These are phyloP conservation scores for Lates calcarifer DNA, from an alignment of 2,113 vertebrate species.

Conservation along the genomic window DNA sequence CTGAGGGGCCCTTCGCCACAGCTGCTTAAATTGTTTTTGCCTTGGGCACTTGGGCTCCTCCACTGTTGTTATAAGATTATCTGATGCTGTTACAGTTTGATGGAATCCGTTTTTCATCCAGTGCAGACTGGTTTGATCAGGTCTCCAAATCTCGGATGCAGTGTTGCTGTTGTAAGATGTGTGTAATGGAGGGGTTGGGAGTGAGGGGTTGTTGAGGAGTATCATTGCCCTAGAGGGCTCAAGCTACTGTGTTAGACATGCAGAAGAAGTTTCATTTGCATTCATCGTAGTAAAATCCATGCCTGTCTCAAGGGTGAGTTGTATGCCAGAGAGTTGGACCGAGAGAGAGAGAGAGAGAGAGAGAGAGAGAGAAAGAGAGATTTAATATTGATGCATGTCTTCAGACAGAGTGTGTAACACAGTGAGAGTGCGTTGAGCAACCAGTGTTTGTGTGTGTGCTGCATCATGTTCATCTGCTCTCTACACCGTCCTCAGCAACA, in stretches of 20 bases:
- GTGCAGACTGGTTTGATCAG: constrained; percentile 72
- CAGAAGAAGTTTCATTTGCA: constrained; percentile 58
- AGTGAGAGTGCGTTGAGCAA: constrained; percentile 7
- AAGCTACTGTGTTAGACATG: constrained; percentile 56
- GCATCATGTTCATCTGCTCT: background rate
- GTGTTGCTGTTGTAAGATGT: constrained; percentile 50
- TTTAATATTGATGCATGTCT: constrained; percentile 49
- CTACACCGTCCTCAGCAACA: constrained; percentile 22
- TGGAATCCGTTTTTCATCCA: constrained; percentile 69
- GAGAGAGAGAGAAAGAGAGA: constrained; percentile 21
- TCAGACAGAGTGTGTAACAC: constrained; percentile 33
- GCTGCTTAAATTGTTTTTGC: constrained; percentile 39
- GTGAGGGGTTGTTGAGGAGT: constrained; percentile 6
- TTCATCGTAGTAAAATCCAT: constrained; percentile 47
- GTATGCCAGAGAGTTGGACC: constrained; percentile 30
- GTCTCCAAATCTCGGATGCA: constrained; percentile 60
- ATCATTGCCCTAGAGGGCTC: constrained; percentile 49
- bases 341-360: constrained; percentile 26
- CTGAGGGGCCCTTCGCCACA: constrained; percentile 23
- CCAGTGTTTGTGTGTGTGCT: background rate
- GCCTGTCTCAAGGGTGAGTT: constrained; percentile 35
- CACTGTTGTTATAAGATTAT: constrained; percentile 59
- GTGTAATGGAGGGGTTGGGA: constrained; percentile 21
- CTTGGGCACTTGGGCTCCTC: constrained; percentile 39
- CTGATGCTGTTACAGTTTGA: constrained; percentile 54